Percentiles rank a stretch among this genome's conserved stretches.
Evolutionary conservation across 2,113 vertebrate species (phyloP).

Genomic region (Melanostigma gelatinosum): DNA sequence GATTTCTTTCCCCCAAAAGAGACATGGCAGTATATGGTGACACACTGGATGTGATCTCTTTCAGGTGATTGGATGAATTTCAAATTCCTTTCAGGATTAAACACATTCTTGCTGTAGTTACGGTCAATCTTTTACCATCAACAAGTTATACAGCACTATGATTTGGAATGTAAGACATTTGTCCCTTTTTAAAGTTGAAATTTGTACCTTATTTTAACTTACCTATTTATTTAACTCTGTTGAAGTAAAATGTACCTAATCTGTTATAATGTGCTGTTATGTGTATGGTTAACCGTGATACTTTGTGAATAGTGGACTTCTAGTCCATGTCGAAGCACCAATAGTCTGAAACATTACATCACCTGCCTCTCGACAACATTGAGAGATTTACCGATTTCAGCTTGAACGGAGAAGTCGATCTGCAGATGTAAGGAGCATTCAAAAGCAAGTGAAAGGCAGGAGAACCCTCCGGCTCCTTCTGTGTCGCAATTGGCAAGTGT

Average conservation of each 20-base stretch:
- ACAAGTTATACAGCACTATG: constrained; percentile 1
- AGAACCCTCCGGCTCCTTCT: not conserved
- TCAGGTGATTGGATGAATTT: constrained; percentile 4
- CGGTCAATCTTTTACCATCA: not conserved
- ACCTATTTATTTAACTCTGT: not conserved
- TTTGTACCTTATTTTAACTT: not conserved
- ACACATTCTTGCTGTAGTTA: not conserved
- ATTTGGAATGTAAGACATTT: constrained; percentile 30
- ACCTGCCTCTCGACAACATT: not conserved
- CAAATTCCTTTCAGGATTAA: not conserved
- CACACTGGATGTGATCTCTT: not conserved
- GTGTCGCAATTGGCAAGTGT: constrained; percentile 29
- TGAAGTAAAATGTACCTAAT: not conserved
- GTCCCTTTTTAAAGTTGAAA: constrained; percentile 15
- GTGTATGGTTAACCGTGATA: not conserved
- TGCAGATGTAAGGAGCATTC: not conserved
- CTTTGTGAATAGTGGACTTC: not conserved
- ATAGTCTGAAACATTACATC: not conserved
- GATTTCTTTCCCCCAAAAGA: not conserved
- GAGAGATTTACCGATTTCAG: not conserved
- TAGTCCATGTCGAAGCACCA: not conserved
- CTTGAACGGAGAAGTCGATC: constrained; percentile 3
- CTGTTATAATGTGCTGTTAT: not conserved
- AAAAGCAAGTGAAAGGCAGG: not conserved
- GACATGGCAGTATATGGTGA: not conserved